Conservation (phyloP, 2,888 invertebrate species). For the Tipula lateralis region DNA sequence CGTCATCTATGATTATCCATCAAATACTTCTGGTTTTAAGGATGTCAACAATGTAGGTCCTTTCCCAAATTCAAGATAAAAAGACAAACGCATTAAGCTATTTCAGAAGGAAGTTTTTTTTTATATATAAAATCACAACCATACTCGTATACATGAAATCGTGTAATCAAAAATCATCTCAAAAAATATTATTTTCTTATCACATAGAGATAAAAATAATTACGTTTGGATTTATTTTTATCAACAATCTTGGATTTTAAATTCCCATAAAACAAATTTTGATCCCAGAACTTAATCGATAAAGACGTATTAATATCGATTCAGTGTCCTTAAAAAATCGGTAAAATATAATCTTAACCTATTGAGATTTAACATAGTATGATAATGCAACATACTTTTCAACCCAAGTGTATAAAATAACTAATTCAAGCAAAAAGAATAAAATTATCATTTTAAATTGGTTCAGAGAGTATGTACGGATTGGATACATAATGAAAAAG, state of each 20-base stretch:
- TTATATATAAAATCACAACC: no score
- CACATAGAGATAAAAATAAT: neutral
- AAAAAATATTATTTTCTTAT: neutral
- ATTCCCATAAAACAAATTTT: neutral
- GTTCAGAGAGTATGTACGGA: neutral
- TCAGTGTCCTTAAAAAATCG: neutral
- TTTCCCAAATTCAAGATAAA: no score
- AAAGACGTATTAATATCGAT: neutral
- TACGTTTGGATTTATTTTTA: neutral
- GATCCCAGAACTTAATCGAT: neutral
- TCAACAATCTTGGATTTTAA: neutral
- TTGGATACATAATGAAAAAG: neutral
- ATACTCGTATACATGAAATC: no score
- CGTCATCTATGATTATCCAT: no score
- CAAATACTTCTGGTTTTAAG: no score
- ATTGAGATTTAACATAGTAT: neutral
- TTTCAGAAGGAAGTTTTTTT: no score
- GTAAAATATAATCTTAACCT: neutral
- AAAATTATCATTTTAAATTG: constrained; percentile 19
- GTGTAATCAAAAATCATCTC: neutral
- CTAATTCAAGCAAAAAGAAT: neutral
- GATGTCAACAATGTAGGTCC: no score
- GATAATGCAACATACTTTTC: neutral
- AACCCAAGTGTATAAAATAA: neutral
- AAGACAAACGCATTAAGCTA: no score